Evolutionary conservation across 2,113 vertebrate species (phyloP), one percentile per base, ranked within the genome.

Genomic region (Sebastes schlegelii): DNA sequence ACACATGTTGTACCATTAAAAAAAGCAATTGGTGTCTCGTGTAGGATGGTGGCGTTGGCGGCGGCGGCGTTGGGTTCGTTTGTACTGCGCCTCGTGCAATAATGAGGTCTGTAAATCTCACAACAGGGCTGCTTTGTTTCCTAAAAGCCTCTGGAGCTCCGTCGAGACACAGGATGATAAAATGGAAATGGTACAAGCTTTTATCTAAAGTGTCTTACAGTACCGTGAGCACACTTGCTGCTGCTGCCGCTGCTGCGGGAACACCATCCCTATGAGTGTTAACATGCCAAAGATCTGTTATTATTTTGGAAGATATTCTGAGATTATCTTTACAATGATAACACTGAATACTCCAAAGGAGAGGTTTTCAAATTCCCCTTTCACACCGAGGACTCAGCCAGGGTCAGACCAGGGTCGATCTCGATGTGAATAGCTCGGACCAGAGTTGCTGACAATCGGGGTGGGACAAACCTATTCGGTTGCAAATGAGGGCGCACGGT

Each of bases 11-110:
- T 75, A 43, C 61, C 51, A 80, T 90, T 88, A 88, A 86, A 86
- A 91, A 70, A 70, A 77, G 83, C 85, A 79, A 90, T 92, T 90
- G 77, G 64, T 4, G 45, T 75, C 55, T 74, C 21, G 55, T 79
- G 84, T 57, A 57, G 49, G 66, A 66, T 19, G 78, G 49, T 1
- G 34, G 61, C 17, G 34, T 34, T 34, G 34, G 34, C 34, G 34
- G 34, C 26, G 26, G 26, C 34, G 34, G 34, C 34, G 34, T 34
- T 34, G 57, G 52, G 23, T 26, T 42, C 49, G 63, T 73, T 70
- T 46, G 71, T 74, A 9, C 21, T 5, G 48, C 19, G 80, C 58
- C 70, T 74, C 4, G 34, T 45, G 62, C 45, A 71, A 61, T 69
- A 75, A 86, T 79, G 71, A 83, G 72, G 26, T 26, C 57, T 68